Percentiles rank a stretch among this genome's conserved stretches.
phyloP scores from a whole-genome alignment of 1,140 invertebrate species.

The Trichomalopsis sarcophagae region DNA sequence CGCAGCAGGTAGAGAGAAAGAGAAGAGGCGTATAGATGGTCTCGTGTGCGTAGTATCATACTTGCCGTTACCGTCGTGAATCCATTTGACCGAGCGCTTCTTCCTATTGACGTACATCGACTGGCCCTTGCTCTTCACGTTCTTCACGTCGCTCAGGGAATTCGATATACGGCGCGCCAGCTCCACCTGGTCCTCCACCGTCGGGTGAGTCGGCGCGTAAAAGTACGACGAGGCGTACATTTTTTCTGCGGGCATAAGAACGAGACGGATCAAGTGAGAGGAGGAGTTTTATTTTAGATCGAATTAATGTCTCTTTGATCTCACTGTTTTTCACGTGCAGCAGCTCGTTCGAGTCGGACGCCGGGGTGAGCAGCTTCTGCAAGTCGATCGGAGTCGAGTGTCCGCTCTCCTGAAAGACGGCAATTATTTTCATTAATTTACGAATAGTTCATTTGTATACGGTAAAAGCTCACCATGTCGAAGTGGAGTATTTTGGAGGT shows the following conservation, averaged over 20 bases:
- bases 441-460: no score
- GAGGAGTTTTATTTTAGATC: not conserved
- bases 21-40: constrained; percentile 8
- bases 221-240: constrained; percentile 95
- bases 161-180: constrained; percentile 92
- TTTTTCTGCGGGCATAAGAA: constrained; percentile 81
- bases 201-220: constrained; percentile 93
- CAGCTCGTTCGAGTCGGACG: constrained; percentile 83
- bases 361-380: constrained; percentile 90
- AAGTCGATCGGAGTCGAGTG: constrained; percentile 81
- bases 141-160: constrained; percentile 93
- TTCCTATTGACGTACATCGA: constrained; percentile 96
- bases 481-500: constrained; percentile 87
- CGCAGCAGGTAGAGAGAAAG: not conserved
- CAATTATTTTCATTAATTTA: not conserved
- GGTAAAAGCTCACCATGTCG: constrained; percentile 78
- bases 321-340: constrained; percentile 79
- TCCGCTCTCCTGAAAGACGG: constrained; percentile 69
- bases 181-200: constrained; percentile 95
- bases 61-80: constrained; percentile 89
- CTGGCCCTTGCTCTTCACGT: constrained; percentile 93
- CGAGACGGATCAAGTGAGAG: not conserved
- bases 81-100: constrained; percentile 94
- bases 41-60: constrained; percentile 31
- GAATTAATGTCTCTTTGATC: constrained; percentile 61